These are phyloP conservation scores for Trichechus manatus DNA, from an alignment of 2,113 vertebrate species.

Conservation along the genomic window DNA sequence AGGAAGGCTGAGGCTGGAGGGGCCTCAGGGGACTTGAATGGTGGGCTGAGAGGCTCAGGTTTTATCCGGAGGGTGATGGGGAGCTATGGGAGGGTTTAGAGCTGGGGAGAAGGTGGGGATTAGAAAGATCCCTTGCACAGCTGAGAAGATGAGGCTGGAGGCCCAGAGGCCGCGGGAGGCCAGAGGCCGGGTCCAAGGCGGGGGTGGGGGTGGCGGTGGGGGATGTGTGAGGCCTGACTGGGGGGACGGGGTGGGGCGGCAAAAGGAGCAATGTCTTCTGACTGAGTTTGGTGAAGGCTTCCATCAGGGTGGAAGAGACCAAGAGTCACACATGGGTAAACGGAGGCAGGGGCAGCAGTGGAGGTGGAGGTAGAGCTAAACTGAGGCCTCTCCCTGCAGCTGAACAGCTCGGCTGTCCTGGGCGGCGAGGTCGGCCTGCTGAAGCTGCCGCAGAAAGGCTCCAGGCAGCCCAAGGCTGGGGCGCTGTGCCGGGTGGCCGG, in stretches of 20 bases:
- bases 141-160: background rate
- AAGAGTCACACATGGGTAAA: background rate
- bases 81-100: background rate
- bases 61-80: background rate
- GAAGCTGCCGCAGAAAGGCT: background rate
- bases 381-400: constrained; percentile 32
- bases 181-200: background rate
- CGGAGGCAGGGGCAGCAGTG: background rate
- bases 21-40: background rate
- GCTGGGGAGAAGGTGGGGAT: background rate
- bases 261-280: background rate
- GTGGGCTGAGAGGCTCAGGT: background rate
- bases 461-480: background rate
- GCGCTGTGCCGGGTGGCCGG: constrained; percentile 77
- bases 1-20: background rate
- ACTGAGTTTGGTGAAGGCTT: background rate
- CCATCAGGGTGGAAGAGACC: no score
- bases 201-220: background rate
- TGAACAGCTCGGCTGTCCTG: constrained; percentile 81
- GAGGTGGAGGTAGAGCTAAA: background rate
- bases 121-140: background rate
- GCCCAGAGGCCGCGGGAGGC: background rate
- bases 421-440: constrained; percentile 75
- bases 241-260: rapidly evolving
- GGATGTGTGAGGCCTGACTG: background rate